Percentiles rank a stretch among this genome's conserved stretches.
These are phyloP conservation scores for Leucophenga montana DNA, from an alignment of 2,888 invertebrate species.

Conservation along the genomic window DNA sequence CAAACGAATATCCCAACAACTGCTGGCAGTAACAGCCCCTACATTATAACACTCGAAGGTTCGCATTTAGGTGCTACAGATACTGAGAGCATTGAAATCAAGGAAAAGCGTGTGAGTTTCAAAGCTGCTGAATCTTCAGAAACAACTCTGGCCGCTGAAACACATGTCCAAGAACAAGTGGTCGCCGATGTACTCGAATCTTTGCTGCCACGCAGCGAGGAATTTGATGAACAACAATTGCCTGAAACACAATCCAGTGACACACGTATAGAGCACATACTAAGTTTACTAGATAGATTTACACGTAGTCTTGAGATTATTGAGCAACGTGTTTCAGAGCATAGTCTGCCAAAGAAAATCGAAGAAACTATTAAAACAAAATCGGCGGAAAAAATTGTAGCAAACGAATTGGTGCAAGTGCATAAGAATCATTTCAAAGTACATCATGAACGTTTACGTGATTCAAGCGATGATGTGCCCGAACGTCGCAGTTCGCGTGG, in stretches of 20 bases:
- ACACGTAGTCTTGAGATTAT: slow-evolving; percentile 55
- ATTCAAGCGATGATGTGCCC: background rate
- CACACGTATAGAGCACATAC: slow-evolving; percentile 49
- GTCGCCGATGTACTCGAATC: slow-evolving; percentile 41
- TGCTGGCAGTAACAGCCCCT: background rate
- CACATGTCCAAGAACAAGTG: slow-evolving; percentile 10
- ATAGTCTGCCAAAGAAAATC: no score
- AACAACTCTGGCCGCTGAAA: slow-evolving; percentile 15
- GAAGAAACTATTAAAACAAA: no score
- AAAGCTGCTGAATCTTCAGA: slow-evolving; percentile 20
- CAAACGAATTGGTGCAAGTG: slow-evolving; percentile 2
- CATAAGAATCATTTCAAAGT: slow-evolving; percentile 7
- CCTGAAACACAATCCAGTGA: slow-evolving; percentile 1
- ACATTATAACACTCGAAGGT: slow-evolving; percentile 41
- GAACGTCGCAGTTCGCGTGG: background rate
- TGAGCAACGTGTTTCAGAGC: slow-evolving; percentile 37
- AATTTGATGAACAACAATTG: no score
- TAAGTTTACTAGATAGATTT: slow-evolving; percentile 56
- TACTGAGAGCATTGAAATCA: slow-evolving; percentile 36
- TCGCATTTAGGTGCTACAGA: slow-evolving; percentile 47
- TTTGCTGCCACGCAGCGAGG: slow-evolving; percentile 35
- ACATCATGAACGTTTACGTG: background rate
- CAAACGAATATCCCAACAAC: background rate
- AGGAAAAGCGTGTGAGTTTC: slow-evolving; percentile 18
- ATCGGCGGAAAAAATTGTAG: no score